A percentile compares a stretch with the other conserved stretches of the same genome.
Evolutionary conservation across 1,140 invertebrate species (phyloP).

Genomic region (Drosophila nigrodunni): DNA sequence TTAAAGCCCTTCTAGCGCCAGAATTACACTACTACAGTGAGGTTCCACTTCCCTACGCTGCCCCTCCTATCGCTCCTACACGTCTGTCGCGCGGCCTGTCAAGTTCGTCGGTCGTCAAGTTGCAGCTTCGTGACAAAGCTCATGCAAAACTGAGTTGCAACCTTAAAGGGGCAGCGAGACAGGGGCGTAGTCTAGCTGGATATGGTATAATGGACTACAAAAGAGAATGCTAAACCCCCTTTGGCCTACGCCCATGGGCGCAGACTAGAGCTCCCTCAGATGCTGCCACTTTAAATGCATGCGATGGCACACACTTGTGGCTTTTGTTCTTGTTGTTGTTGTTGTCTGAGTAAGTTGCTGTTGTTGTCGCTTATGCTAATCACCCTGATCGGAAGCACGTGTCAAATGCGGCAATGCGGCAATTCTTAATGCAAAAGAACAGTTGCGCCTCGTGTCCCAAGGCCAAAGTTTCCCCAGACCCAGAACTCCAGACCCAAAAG

Average conservation of each 20-base stretch:
- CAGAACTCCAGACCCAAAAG: constrained; percentile 12
- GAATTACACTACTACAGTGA: not conserved
- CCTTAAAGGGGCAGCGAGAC: constrained; percentile 1
- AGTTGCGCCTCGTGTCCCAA: constrained; percentile 36
- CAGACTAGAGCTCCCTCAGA: not conserved
- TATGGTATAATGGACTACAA: no score
- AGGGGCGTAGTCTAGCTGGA: no score
- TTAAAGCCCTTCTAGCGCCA: constrained; percentile 20
- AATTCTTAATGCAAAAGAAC: constrained; percentile 48
- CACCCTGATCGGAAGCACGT: constrained; percentile 77
- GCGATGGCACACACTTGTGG: constrained; percentile 75
- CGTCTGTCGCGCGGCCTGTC: constrained; percentile 9
- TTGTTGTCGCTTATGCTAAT: constrained; percentile 59
- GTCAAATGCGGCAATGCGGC: constrained; percentile 69
- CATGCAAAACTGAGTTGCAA: constrained; percentile 45
- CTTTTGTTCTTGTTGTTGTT: constrained; percentile 58
- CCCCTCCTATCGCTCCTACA: not conserved
- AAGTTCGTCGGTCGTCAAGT: constrained; percentile 31
- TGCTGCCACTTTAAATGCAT: constrained; percentile 62
- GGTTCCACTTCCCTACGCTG: not conserved
- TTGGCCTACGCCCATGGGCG: no score
- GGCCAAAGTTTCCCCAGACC: constrained; percentile 28
- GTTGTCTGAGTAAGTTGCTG: constrained; percentile 45
- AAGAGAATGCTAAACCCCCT: no score
- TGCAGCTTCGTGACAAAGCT: constrained; percentile 55